Evolutionary conservation across 2,797 vertebrate species (phyloP), one percentile per base, ranked within the genome.

Genomic region (Gymnopithys bicolor): DNA sequence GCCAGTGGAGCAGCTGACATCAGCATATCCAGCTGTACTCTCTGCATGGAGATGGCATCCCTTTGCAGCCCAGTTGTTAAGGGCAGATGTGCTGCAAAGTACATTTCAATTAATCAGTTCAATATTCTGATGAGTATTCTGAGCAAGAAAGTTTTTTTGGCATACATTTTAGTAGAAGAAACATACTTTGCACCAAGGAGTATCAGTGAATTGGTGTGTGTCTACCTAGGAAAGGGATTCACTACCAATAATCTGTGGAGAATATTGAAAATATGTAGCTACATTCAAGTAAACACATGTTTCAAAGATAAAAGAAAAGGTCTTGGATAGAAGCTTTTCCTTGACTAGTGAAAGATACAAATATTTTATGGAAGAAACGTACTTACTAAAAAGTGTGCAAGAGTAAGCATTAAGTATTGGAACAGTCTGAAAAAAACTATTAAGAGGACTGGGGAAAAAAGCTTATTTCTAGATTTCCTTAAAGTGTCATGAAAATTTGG

Each of bases 81-180:
- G 46, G 71, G 75, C 96, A 95, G 94, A 75, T 94, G 87, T 91
- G 95, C 58, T 59, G 28, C 60, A 78, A 78, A 71, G 69, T 23
- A 83, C 43, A 62, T 94, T 91, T 83, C 68, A 41, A 95, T 96
- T 92, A 83, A 95, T 94, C 93, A 93, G 52, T 22, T 59, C 2
- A 2, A 37, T 74, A 55, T 78, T 92, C 71, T 51, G 68, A 30
- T 41, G 25, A 84, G n/a, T 39, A 41, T 16, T 41, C 32, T 68
- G 75, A 83, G 75, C 66, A 92, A 77, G 39, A 43, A 89, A 68
- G 25, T 17, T 75, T 89, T 84, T 67, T 73, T 82, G 63, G 62
- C 12, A 90, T 52, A 48, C 18, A 81, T 76, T 88, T 55, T 53
- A 52, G 13, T 27, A 76, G 69, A 73, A 48, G n/a, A 51, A 51